phyloP scores from a whole-genome alignment of 2,797 vertebrate species.

The Centropyge bicolor region DNA sequence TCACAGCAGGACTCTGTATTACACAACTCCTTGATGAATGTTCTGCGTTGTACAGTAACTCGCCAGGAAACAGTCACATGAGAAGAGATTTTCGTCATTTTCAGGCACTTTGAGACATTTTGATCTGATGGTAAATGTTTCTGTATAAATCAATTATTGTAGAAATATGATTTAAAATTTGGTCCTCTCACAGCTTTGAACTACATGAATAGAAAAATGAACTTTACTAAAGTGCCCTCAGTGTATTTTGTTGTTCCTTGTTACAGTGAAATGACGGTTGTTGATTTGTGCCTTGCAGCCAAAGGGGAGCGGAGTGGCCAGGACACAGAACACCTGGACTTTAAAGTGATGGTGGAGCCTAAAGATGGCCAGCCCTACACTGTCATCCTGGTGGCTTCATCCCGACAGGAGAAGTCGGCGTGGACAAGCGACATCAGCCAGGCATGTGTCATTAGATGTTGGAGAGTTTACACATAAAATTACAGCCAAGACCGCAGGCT shows the following conservation, averaged over 20 bases:
- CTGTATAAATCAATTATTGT: not conserved
- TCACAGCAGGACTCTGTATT: not conserved
- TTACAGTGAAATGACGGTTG: not conserved
- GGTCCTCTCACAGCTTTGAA: not conserved
- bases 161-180: not conserved
- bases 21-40: not conserved
- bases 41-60: not conserved
- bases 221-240: not conserved
- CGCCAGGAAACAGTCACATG: not conserved
- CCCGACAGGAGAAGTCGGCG: conserved; percentile 95
- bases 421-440: conserved; percentile 99
- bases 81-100: not conserved
- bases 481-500: not conserved
- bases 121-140: not conserved
- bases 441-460: conserved; percentile 72
- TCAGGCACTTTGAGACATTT: not conserved
- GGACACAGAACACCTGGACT: conserved; percentile 94
- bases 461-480: not conserved
- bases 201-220: not conserved
- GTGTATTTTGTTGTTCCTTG: not conserved
- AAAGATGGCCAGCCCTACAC: conserved; percentile 93
- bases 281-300: conserved; percentile 69
- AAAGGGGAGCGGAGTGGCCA: conserved; percentile 88
- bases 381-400: conserved; percentile 95
- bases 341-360: conserved; percentile 97